phyloP scores from a whole-genome alignment of 2,797 vertebrate genomes.

The Holocentrus rufus region DNA sequence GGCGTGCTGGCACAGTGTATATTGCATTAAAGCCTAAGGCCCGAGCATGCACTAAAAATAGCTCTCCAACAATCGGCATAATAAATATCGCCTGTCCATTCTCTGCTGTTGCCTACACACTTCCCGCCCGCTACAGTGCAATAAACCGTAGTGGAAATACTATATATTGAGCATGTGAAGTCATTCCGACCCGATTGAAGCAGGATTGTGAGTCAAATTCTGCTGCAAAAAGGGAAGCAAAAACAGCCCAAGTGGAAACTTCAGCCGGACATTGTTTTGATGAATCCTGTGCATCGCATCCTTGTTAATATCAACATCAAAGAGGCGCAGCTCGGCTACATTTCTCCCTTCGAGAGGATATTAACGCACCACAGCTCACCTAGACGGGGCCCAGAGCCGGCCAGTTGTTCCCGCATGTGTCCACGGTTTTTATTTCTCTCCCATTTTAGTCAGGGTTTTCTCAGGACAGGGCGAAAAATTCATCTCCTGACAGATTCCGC shows the following conservation, averaged over 20 bases:
- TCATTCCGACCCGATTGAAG: not conserved
- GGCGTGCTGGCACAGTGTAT: not conserved
- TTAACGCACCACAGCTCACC: constrained; percentile 68
- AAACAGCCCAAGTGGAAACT: constrained; percentile 66
- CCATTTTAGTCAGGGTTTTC: constrained; percentile 56
- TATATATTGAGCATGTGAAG: constrained; percentile 6
- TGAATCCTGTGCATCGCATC: constrained; percentile 74
- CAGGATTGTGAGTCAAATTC: not conserved
- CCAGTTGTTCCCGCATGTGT: constrained; percentile 60
- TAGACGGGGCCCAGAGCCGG: constrained; percentile 59
- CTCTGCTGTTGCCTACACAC: constrained; percentile 41
- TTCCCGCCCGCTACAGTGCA: constrained; percentile 72
- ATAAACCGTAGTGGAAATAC: constrained; percentile 40
- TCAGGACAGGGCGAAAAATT: constrained; percentile 60
- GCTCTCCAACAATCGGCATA: constrained; percentile 78
- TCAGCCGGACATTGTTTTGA: constrained; percentile 78
- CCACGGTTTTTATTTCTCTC: constrained; percentile 61
- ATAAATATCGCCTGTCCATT: constrained; percentile 65
- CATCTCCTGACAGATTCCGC: constrained; percentile 86
- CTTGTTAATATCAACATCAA: constrained; percentile 58
- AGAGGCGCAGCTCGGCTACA: constrained; percentile 53
- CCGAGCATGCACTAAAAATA: constrained; percentile 75
- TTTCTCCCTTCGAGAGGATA: constrained; percentile 24
- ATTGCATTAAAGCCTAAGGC: constrained; percentile 45
- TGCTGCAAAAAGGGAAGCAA: constrained; percentile 17